Evolutionary conservation across 2,888 invertebrate genomes (phyloP), one percentile per base, ranked within the genome.

Genomic region (Agriopis aurantiaria): DNA sequence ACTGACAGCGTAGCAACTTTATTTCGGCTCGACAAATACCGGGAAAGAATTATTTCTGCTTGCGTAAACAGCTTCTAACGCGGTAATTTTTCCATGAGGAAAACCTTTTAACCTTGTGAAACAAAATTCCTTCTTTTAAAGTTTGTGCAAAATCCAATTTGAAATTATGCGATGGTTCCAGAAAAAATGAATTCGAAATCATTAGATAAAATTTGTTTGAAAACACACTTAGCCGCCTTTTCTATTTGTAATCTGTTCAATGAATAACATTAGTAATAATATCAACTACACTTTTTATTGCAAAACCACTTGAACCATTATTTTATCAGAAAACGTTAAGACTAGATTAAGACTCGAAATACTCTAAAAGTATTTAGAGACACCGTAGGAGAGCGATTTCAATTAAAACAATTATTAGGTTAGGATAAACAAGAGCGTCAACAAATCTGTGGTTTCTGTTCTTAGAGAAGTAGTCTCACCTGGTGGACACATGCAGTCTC

Each of bases 401-500:
- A 33, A 3, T 12, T 14, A 48, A n/a, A 48, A n/a, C 4, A 6
- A n/a, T n/a, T n/a, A 48, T 48, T n/a, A 7, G n/a, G 7, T 7
- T 48, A n/a, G 7, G 11, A 12, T 46, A 12, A 46, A 46, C 3
- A 46, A 46, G 46, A 46, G 46, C 12, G 5, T 12, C 46, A 46
- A 5, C 5, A 46, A 46, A 6, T n/a, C 7, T n/a, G 3, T 7
- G 11, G 12, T n/a, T 48, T 48, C n/a, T 6, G n/a, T 17, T 51
- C 9, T 8, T 10, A 17, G 7, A 17, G 8, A 40, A 40, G 41
- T 48, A 17, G 10, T 78, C 86, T 80, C 73, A 96, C 97, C 97
- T 96, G 96, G 95, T 88, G 96, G 96, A 95, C 97, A 97, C 79
- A 95, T 92, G 94, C 97, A 97, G 90, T 96, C 96, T 14, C 95